Conservation (phyloP, 1,140 invertebrate species). For the Sesamia nonagrioides region DNA sequence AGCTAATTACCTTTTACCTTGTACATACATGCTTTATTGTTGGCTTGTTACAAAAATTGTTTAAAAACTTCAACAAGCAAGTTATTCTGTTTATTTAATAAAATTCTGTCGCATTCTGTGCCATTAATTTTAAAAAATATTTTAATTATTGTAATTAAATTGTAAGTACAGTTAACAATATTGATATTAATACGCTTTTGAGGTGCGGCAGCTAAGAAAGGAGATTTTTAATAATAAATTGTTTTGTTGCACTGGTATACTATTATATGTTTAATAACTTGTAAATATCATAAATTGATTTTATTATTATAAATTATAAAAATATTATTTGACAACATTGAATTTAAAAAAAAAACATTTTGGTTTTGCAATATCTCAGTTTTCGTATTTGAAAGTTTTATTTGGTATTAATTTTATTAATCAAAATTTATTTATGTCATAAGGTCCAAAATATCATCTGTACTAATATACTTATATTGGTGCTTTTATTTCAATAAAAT, state of each 20-base stretch:
- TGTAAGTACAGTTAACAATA: constrained; percentile 44
- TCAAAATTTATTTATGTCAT: background rate
- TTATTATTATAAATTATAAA: background rate
- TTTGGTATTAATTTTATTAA: constrained; percentile 14
- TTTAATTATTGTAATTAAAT: constrained; percentile 34
- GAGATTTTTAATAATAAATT: constrained; percentile 7
- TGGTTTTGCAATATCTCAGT: background rate
- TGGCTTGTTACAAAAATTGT: background rate
- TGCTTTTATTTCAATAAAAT: background rate
- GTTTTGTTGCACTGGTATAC: background rate
- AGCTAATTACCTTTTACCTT: background rate
- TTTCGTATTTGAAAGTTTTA: constrained; percentile 4
- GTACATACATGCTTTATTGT: background rate
- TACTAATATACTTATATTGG: background rate
- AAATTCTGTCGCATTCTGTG: background rate
- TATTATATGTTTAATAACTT: background rate
- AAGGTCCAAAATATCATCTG: background rate
- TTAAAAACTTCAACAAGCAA: background rate
- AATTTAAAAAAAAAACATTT: background rate
- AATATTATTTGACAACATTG: background rate
- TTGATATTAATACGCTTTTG: constrained; percentile 47
- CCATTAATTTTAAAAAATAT: constrained; percentile 3
- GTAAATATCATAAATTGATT: background rate
- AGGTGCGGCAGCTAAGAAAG: constrained; percentile 49
- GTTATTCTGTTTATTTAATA: background rate